Evolutionary conservation across 2,113 vertebrate species (phyloP).

Genomic region (Opisthocomus hoazin): DNA sequence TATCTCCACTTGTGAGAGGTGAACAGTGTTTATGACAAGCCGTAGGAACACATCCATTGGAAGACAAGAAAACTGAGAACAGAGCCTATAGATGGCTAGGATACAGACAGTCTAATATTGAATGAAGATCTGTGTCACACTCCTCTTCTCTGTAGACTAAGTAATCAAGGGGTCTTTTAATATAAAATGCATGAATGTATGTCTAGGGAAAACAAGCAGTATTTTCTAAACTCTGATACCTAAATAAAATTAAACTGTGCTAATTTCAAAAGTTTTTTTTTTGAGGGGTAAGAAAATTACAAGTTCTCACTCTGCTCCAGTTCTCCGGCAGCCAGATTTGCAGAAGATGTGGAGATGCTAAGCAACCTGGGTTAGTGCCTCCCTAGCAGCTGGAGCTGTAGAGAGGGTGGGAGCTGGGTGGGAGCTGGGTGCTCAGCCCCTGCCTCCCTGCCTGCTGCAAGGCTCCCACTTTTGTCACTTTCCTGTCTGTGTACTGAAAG

Average conservation of each 20-base stretch:
- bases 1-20: background rate
- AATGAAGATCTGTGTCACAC: background rate
- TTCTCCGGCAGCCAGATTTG: background rate
- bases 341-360: slow-evolving; percentile 16
- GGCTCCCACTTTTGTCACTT: background rate
- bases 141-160: background rate
- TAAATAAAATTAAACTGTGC: background rate
- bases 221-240: background rate
- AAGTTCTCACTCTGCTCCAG: background rate
- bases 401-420: background rate
- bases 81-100: background rate
- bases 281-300: background rate
- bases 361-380: slow-evolving; percentile 35
- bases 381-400: slow-evolving; percentile 19
- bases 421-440: background rate
- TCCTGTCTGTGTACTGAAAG: background rate
- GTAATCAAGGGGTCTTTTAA: background rate
- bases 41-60: background rate
- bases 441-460: slow-evolving; percentile 17
- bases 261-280: background rate
- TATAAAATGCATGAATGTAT: background rate
- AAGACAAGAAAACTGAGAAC: background rate
- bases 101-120: background rate
- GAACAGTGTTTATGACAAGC: background rate
- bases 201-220: background rate